A percentile compares a stretch with the other conserved stretches of the same genome.
Evolutionary conservation across 2,113 vertebrate species (phyloP).

Genomic region (Cyprinodon tularosa): DNA sequence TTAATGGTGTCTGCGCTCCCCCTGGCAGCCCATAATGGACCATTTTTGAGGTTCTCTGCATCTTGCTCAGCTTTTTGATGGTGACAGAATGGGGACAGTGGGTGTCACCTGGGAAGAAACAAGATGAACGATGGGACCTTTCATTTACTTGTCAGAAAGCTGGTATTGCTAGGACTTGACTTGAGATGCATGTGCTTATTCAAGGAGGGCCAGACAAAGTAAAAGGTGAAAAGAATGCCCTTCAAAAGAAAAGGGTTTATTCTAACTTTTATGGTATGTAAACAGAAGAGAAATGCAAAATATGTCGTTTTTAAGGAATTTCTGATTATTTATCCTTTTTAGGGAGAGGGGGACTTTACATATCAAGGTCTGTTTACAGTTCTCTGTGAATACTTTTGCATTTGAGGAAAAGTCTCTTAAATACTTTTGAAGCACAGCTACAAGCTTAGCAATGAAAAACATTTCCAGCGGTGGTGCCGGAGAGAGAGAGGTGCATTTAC

Average conservation of each 20-base stretch:
- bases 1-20: conserved; percentile 78
- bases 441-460: not conserved
- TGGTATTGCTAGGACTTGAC: conserved; percentile 68
- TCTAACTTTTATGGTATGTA: conserved; percentile 32
- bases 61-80: conserved; percentile 74
- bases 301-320: conserved; percentile 13
- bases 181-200: conserved; percentile 65
- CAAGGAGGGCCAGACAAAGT: conserved; percentile 55
- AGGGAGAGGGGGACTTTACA: not conserved
- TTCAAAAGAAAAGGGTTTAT: conserved; percentile 50
- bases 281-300: conserved; percentile 18
- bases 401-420: conserved; percentile 2
- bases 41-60: conserved; percentile 74
- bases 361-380: conserved; percentile 18
- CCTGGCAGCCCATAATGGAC: conserved; percentile 79
- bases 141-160: conserved; percentile 77
- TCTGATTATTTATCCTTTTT: conserved; percentile 3
- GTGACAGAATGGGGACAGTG: conserved; percentile 82
- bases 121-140: conserved; percentile 73
- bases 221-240: conserved; percentile 45
- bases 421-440: not conserved
- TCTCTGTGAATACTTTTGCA: not conserved
- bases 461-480: not conserved
- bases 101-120: conserved; percentile 79
- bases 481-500: not conserved